Percentiles rank a stretch among this genome's conserved stretches.
phyloP scores from a whole-genome alignment of 2,888 invertebrate species.

The Caenorhabditis plicata region DNA sequence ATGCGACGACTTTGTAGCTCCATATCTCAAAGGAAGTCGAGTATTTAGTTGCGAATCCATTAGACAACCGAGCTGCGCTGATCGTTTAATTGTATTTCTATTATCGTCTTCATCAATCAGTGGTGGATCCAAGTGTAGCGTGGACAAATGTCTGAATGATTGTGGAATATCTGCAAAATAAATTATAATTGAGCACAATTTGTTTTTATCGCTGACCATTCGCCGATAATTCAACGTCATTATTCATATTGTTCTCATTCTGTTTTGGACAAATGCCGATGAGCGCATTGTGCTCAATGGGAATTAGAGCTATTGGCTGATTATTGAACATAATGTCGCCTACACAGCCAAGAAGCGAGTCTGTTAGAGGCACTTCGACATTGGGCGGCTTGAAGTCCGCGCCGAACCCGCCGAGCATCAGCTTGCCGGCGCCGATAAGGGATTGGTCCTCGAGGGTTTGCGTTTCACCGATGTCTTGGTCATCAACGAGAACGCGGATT shows the following conservation, averaged over 20 bases:
- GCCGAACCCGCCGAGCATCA: constrained; percentile 59
- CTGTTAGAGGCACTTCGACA: constrained; percentile 59
- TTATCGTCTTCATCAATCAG: constrained; percentile 14
- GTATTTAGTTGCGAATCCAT: too few species aligned
- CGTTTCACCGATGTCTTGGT: constrained; percentile 55
- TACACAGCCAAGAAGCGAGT: constrained; percentile 67
- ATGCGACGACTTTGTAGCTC: constrained; percentile 47
- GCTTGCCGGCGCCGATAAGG: constrained; percentile 48
- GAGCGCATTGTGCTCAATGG: constrained; percentile 56
- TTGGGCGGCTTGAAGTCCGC: constrained; percentile 45
- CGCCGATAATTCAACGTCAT: too few species aligned
- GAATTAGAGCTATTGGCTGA: constrained; percentile 52
- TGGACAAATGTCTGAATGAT: constrained; percentile 27
- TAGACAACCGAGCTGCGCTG: too few species aligned
- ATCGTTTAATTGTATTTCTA: neutral
- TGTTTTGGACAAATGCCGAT: constrained; percentile 59
- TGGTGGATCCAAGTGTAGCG: constrained; percentile 26
- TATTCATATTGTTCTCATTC: too few species aligned
- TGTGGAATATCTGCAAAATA: too few species aligned
- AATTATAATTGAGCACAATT: too few species aligned
- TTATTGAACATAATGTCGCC: constrained; percentile 66
- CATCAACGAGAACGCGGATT: constrained; percentile 60
- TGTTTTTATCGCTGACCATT: too few species aligned
- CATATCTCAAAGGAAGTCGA: too few species aligned
- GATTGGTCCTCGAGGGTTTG: constrained; percentile 48